A percentile compares a stretch with the other conserved stretches of the same genome.
These are phyloP conservation scores for Pseudomyrmex dendroicus DNA, from an alignment of 1,140 invertebrate genomes.

Conservation along the genomic window DNA sequence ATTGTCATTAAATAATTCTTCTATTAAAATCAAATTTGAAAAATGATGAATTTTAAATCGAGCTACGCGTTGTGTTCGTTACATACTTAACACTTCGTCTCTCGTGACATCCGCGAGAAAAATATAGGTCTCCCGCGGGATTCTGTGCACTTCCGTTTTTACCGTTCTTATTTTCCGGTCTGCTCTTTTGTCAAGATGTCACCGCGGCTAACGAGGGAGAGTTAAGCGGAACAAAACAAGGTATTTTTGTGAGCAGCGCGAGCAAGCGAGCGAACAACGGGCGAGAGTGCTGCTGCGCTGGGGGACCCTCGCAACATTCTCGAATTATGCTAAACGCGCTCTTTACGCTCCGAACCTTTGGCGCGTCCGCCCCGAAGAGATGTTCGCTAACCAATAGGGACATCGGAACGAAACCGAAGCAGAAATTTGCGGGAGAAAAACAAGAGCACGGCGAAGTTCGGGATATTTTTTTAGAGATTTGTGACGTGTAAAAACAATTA, in stretches of 20 bases:
- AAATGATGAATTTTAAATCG: not conserved
- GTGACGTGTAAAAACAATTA: too few relatives aligned
- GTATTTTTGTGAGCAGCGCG: constrained; percentile 71
- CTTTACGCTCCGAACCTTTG: constrained; percentile 53
- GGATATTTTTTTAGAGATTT: constrained; percentile 15
- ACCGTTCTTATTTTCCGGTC: constrained; percentile 71
- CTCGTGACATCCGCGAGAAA: constrained; percentile 2
- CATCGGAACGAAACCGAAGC: constrained; percentile 40
- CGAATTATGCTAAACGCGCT: constrained; percentile 82
- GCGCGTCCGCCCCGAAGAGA: constrained; percentile 47
- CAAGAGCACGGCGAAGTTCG: constrained; percentile 3
- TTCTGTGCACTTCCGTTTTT: constrained; percentile 35
- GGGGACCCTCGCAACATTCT: constrained; percentile 68
- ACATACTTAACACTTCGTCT: constrained; percentile 1
- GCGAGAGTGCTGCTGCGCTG: not conserved
- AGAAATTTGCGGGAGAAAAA: constrained; percentile 36
- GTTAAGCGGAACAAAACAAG: constrained; percentile 77
- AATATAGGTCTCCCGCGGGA: constrained; percentile 42
- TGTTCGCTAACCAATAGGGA: constrained; percentile 41
- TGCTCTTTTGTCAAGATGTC: constrained; percentile 82
- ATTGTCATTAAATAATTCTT: not conserved
- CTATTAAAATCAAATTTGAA: not conserved
- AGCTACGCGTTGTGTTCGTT: too few relatives aligned
- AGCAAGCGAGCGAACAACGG: constrained; percentile 53
- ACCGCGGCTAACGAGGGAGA: constrained; percentile 80